phyloP scores from a whole-genome alignment of 1,140 invertebrate species.

The Tetragnatha versicolor region DNA sequence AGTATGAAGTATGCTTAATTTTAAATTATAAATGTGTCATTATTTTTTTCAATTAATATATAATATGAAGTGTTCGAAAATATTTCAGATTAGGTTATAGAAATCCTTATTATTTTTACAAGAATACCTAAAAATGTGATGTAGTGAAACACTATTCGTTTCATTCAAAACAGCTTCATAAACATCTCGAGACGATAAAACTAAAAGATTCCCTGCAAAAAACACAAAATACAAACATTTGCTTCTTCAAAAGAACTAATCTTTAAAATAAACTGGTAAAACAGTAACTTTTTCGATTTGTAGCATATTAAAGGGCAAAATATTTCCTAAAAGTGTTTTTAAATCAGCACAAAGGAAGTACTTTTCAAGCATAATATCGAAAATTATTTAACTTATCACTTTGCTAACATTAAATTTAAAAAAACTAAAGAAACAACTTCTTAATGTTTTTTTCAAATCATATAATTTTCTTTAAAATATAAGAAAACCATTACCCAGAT shows the following conservation, averaged over 20 bases:
- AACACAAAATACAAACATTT: not conserved
- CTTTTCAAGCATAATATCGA: not conserved
- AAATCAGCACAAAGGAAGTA: not conserved
- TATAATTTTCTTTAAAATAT: no score
- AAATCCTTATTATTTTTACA: no score
- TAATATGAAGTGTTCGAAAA: no score
- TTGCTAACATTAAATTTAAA: no score
- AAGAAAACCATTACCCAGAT: no score
- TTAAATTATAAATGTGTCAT: no score
- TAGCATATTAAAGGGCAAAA: not conserved
- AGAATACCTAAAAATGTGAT: conserved; percentile 35
- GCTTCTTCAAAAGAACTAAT: not conserved
- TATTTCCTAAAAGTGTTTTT: not conserved
- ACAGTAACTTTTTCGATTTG: not conserved
- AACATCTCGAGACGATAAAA: conserved; percentile 23
- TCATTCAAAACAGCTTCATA: conserved; percentile 16
- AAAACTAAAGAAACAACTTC: no score
- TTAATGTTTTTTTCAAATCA: no score
- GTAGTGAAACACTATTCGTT: not conserved
- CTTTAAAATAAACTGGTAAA: not conserved
- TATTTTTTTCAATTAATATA: no score
- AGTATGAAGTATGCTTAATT: no score
- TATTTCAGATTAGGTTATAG: no score
- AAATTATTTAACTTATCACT: not conserved
- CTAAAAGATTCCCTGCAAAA: not conserved